A percentile compares a stretch with the other conserved stretches of the same genome.
Evolutionary conservation across 2,113 vertebrate genomes (phyloP).

Genomic region (Vimba vimba): DNA sequence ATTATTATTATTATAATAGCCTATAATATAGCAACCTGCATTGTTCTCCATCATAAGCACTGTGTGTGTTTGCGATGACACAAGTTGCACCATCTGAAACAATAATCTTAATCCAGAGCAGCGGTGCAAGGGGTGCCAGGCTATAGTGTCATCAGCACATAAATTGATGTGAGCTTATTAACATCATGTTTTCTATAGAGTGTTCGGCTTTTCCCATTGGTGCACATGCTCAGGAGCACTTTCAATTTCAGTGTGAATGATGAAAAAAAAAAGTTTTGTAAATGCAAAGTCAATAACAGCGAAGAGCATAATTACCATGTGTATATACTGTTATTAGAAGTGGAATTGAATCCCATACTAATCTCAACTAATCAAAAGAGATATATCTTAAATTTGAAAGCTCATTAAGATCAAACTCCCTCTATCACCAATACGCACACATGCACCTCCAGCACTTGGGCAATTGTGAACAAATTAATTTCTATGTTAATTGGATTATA

Average conservation of each 20-base stretch:
- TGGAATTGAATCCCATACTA: not conserved
- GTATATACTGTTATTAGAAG: not conserved
- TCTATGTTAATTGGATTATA: slow-evolving; percentile 38
- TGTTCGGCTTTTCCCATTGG: not conserved
- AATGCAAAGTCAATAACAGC: not conserved
- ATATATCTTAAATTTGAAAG: not conserved
- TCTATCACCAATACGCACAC: not conserved
- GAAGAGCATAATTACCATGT: not conserved
- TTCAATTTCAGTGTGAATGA: not conserved
- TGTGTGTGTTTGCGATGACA: no score
- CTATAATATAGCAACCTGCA: no score
- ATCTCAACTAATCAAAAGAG: slow-evolving; percentile 14
- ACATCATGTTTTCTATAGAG: not conserved
- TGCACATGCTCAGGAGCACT: not conserved
- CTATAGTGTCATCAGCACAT: not conserved
- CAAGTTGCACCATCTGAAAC: no score
- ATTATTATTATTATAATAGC: no score
- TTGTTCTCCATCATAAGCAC: no score
- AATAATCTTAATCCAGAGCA: no score
- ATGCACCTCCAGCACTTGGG: not conserved
- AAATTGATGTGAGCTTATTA: not conserved
- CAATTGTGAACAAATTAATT: slow-evolving; percentile 20
- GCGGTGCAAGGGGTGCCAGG: no score
- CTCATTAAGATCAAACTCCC: not conserved
- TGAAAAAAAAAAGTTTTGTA: not conserved